Conservation (phyloP, 2,888 invertebrate species). For the Coremacera marginata region DNA sequence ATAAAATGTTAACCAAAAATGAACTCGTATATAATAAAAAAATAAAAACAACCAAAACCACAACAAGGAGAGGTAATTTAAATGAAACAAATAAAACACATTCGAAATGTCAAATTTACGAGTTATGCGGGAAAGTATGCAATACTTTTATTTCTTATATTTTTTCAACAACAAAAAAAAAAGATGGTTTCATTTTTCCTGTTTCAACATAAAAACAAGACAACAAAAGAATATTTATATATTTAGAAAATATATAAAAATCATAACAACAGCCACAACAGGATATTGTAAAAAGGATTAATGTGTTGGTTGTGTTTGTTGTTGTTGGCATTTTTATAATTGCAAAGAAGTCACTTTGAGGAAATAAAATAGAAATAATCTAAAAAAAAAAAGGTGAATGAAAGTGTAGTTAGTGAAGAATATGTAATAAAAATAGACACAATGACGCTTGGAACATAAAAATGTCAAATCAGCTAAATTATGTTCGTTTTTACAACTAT, state of each 20-base stretch:
- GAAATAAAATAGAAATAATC: background rate
- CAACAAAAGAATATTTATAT: background rate
- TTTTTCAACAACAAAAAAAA: background rate
- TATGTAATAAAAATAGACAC: too few relatives aligned
- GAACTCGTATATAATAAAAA: constrained; percentile 3
- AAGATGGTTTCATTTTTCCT: background rate
- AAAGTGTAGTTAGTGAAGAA: too few relatives aligned
- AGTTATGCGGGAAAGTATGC: constrained; percentile 23
- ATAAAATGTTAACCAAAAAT: constrained; percentile 8
- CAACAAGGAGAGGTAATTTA: constrained; percentile 21
- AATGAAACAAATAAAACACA: constrained; percentile 25
- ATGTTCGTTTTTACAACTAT: background rate
- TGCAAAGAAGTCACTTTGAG: constrained; percentile 18
- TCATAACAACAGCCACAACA: constrained; percentile 18
- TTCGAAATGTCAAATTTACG: constrained; percentile 29
- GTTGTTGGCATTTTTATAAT: constrained; percentile 25
- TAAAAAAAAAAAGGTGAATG: background rate
- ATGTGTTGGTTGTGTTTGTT: constrained; percentile 25
- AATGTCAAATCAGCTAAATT: background rate
- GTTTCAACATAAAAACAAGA: background rate
- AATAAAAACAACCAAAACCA: constrained; percentile 1
- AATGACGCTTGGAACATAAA: too few relatives aligned
- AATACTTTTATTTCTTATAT: background rate
- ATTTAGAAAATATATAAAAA: constrained; percentile 1
- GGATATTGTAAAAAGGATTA: constrained; percentile 46